Base-by-base conservation (phyloP, 1,140 invertebrate genomes). In the Drosophila kanapiae region DNA sequence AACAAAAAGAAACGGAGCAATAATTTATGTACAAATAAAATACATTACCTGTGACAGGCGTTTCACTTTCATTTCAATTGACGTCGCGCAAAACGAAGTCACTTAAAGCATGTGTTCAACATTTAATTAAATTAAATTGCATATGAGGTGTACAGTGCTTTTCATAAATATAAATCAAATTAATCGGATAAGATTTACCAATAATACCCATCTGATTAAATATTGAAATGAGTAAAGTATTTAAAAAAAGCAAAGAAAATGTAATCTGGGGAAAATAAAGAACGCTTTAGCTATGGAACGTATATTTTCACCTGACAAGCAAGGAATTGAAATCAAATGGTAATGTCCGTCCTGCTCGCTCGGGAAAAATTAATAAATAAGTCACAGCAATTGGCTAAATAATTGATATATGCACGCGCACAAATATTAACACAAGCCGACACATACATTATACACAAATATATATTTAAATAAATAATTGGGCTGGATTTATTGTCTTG, bases 31-130 rank as follows among this genome's bases (percentile, higher is more conserved):
- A 59, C 56, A 67, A 79, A 57, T 48, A 58, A 70, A 61, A 56
- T 33, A 47, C 58, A 81, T 82, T 75, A 80, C 40, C 70, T 54
- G 51, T 45, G 64, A 33, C 53, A 45, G 45, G 53, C 63, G 40
- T 80, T 78, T 78, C 70, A 79, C 82, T 86, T 86, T 86, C 82
- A 54, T 61, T 68, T 78, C 80, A 82, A 86, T 86, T 86, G 82
- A 75, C 82, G 86, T 38, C 47, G 33, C 45, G 9, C 51, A 23
- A 63, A 68, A 60, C 77, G 75, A 82, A 86, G 80, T 75, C 69
- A 65, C 40, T 78, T 81, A 71, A 85, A 81, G 53, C 35, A 48
- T 56, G 40, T 18, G 67, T 16, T 49, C 40, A 65, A 48, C 82
- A 51, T 70, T 85, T 69, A 67, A 68, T 80, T 85, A 33, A 72